phyloP scores from a whole-genome alignment of 2,113 vertebrate genomes.

The Otus sunia region DNA sequence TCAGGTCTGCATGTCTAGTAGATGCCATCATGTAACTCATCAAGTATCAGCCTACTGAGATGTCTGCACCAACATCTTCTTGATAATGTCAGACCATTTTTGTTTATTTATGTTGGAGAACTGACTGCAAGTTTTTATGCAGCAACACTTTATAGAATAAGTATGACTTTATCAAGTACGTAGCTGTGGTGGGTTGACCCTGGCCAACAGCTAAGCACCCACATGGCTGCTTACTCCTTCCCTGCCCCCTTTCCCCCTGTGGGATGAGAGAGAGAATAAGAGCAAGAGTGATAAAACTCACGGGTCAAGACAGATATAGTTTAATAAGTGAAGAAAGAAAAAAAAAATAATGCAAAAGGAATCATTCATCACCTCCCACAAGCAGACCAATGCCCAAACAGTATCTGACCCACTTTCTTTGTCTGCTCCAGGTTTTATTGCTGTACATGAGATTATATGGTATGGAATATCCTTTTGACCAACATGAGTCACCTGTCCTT shows the following conservation, averaged over 20 bases:
- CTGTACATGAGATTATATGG: background rate
- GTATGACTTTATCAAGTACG: background rate
- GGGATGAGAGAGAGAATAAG: background rate
- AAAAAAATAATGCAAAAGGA: background rate
- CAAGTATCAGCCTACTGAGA: background rate
- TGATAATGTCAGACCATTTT: background rate
- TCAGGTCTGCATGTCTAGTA: background rate
- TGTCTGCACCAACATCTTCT: background rate
- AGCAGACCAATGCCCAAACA: background rate
- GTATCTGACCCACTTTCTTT: background rate
- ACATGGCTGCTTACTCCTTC: accelerated
- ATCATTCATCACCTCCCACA: background rate
- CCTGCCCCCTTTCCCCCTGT: background rate
- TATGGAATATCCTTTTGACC: background rate
- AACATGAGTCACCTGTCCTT: background rate
- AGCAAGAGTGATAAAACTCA: background rate
- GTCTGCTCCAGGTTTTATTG: background rate
- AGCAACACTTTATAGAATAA: background rate
- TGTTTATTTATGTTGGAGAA: background rate
- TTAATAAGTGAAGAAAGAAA: background rate
- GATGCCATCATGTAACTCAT: background rate
- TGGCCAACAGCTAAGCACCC: background rate
- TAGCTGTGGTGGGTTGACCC: background rate
- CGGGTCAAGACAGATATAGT: background rate
- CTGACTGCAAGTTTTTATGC: background rate